These are phyloP conservation scores for Capitulum mitella DNA, from an alignment of 2,888 invertebrate species.

Conservation along the genomic window DNA sequence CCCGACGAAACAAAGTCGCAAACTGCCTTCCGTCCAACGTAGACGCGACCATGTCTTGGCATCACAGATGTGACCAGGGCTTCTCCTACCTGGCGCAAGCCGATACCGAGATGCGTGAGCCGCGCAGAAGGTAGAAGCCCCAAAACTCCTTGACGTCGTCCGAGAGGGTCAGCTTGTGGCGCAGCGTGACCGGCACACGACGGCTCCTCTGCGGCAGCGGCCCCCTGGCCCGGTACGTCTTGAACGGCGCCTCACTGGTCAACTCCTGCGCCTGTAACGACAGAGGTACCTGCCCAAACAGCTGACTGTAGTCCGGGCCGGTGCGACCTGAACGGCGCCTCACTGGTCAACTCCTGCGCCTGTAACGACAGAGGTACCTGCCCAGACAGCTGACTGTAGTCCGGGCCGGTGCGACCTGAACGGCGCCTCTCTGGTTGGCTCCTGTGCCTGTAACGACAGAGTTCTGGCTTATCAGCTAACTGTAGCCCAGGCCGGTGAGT, in stretches of 20 bases:
- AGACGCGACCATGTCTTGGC: too few species aligned
- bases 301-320: slow-evolving; percentile 51
- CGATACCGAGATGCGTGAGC: slow-evolving; percentile 64
- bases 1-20: too few species aligned
- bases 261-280: not conserved
- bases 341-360: not conserved
- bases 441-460: not conserved
- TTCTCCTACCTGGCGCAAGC: slow-evolving; percentile 66
- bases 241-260: not conserved
- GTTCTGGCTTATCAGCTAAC: too few species aligned
- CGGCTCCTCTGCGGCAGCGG: slow-evolving; percentile 54
- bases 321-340: not conserved
- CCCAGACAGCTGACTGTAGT: too few species aligned
- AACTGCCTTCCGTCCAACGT: too few species aligned
- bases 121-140: slow-evolving; percentile 69
- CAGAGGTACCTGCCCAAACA: not conserved
- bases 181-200: slow-evolving; percentile 55
- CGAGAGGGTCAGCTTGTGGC: slow-evolving; percentile 58
- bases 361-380: too few species aligned
- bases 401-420: slow-evolving; percentile 47
- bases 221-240: slow-evolving; percentile 49
- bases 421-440: not conserved
- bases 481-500: too few species aligned
- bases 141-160: slow-evolving; percentile 76
- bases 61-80: too few species aligned